Conservation (phyloP, 2,797 vertebrate genomes). For the Notolabrus celidotus region DNA sequence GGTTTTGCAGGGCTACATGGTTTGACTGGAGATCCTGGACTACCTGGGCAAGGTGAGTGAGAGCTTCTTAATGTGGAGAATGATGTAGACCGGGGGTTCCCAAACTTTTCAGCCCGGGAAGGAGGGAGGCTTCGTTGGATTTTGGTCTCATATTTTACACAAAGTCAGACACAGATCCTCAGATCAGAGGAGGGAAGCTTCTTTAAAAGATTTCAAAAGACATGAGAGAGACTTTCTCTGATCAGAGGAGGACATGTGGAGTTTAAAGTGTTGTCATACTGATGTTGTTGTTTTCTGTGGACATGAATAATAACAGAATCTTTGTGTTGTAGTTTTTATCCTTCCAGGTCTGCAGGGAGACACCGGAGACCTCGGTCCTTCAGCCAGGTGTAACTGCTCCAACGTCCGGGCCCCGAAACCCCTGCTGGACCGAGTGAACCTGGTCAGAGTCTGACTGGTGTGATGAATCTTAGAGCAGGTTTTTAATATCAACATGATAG, state of each 20-base stretch:
- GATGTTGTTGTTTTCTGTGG: not conserved
- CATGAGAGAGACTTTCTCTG: too few relatives aligned
- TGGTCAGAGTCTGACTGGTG: conserved; percentile 42
- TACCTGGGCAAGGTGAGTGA: conserved; percentile 69
- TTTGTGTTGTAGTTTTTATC: conserved; percentile 55
- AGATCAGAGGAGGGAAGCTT: too few relatives aligned
- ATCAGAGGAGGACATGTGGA: too few relatives aligned
- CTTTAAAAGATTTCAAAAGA: too few relatives aligned
- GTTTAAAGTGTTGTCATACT: not conserved
- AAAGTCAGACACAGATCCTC: too few relatives aligned
- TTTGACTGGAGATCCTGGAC: conserved; percentile 60
- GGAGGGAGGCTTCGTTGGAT: too few relatives aligned
- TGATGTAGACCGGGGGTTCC: too few relatives aligned
- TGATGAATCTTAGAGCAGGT: not conserved
- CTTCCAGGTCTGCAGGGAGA: conserved; percentile 67
- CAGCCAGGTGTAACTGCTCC: conserved; percentile 61
- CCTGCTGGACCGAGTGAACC: conserved; percentile 20
- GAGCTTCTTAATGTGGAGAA: too few relatives aligned
- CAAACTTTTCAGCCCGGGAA: too few relatives aligned
- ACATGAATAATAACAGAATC: not conserved
- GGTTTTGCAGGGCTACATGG: conserved; percentile 63
- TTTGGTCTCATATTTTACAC: too few relatives aligned
- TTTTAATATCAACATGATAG: not conserved
- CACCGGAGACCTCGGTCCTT: conserved; percentile 42
- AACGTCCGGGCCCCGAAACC: conserved; percentile 2